Evolutionary conservation across 2,797 vertebrate species (phyloP), one percentile per base, ranked within the genome.

Genomic region (Gymnodraco acuticeps): DNA sequence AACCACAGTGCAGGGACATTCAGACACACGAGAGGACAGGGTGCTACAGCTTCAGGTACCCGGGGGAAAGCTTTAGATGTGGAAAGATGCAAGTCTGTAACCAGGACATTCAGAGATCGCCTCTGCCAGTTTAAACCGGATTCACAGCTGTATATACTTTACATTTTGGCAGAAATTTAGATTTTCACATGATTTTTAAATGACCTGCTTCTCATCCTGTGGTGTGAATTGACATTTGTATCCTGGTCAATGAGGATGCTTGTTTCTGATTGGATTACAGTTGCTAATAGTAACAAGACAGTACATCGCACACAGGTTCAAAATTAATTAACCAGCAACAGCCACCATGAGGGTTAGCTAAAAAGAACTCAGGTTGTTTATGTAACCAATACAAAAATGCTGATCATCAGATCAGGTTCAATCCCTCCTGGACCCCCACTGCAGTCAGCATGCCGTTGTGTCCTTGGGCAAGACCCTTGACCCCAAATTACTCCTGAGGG

Each of bases 41-140:
- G 10, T 23, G 13, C 9, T 42, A 64, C 55, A 68, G 68, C 63
- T 74, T 23, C 43, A 52, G 52, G 31, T 41, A 14, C 69, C 7
- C 64, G 41, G 16, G 65, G 64, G 45, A 60, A 62, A 55, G 15
- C 20, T 43, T 50, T 17, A 64, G 41, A 73, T 42, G 86, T 91
- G 94, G 96, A 96, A 96, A 96, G 96, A 97, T 96, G 96, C 95
- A 94, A 95, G 95, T 94, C 94, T 92, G 95, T 88, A 48, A 64
- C 45, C 6, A 48, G 38, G 33, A 45, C 16, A 12, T 11, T 0
- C 23, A 16, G 3, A 23, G 31, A 38, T 45, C 23, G 10, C 38
- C 38, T 51, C 14, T 13, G 15, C 38, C n/a, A 16, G 33, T 12
- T 27, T 27, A 27, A 27, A 27, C 27, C 4, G 27, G 27, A 27